Conservation (phyloP, 2,888 invertebrate genomes). For the Pseudoips prasinana region DNA sequence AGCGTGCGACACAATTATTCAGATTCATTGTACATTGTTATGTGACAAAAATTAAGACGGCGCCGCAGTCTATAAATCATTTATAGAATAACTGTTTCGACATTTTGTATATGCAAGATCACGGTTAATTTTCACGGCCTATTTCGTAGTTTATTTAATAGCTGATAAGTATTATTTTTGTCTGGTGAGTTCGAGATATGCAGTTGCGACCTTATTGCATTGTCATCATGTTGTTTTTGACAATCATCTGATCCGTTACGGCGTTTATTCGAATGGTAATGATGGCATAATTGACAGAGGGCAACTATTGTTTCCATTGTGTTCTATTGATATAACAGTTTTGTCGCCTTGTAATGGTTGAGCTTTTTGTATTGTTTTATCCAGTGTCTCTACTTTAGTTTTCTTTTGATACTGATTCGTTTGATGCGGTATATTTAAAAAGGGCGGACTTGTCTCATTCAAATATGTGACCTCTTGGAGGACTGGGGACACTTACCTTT, state of each 20-base stretch:
- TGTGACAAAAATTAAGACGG: slow-evolving; percentile 64
- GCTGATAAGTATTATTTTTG: slow-evolving; percentile 50
- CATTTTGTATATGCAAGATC: slow-evolving; percentile 62
- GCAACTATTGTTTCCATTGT: slow-evolving; percentile 79
- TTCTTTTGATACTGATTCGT: slow-evolving; percentile 53
- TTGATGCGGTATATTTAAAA: slow-evolving; percentile 61
- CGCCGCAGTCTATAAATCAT: slow-evolving; percentile 67
- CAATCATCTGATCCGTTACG: slow-evolving; percentile 74
- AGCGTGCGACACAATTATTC: slow-evolving; percentile 51
- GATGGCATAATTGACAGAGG: slow-evolving; percentile 80
- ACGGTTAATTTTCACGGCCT: slow-evolving; percentile 31
- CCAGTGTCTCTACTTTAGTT: slow-evolving; percentile 54
- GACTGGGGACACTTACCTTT: slow-evolving; percentile 32
- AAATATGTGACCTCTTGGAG: slow-evolving; percentile 41
- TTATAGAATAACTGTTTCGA: slow-evolving; percentile 69
- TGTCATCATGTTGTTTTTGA: slow-evolving; percentile 70
- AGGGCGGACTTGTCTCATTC: slow-evolving; percentile 66
- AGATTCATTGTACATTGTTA: slow-evolving; percentile 62
- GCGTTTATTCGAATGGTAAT: slow-evolving; percentile 79
- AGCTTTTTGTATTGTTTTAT: slow-evolving; percentile 67
- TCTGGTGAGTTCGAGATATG: slow-evolving; percentile 30
- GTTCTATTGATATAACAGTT: slow-evolving; percentile 76
- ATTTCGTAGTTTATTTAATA: slow-evolving; percentile 45
- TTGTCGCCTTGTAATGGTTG: slow-evolving; percentile 78
- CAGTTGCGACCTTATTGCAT: slow-evolving; percentile 43